Evolutionary conservation across 2,888 invertebrate species (phyloP), one percentile per base, ranked within the genome.

Genomic region (Sminthurides aquaticus): DNA sequence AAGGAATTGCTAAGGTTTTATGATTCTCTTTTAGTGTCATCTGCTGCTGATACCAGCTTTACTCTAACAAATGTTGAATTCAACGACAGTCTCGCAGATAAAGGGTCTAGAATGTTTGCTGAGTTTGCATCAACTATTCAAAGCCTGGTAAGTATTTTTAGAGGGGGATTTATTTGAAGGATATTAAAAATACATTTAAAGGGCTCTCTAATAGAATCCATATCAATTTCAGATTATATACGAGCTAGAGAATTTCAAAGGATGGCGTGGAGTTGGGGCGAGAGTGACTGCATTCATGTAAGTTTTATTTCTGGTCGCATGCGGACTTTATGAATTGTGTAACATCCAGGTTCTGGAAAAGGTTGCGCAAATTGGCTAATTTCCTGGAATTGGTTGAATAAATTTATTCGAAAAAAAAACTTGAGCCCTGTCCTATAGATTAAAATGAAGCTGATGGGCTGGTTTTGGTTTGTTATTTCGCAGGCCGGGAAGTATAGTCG

Each of bases 11-110:
- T n/a, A n/a, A n/a, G n/a, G n/a, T n/a, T n/a, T n/a, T n/a, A n/a
- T n/a, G n/a, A n/a, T 49, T 49, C 63, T 55, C 29, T 71, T 59
- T 68, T 79, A 84, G 88, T 90, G 69, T 86, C 87, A 60, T 81
- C 84, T 76, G 86, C 86, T 2, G 76, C 89, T 54, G 87, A 89
- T 78, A 87, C 87, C 1, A 82, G 85, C 74, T 76, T 89, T 62
- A 83, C 79, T 65, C 82, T 90, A 43, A 85, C 87, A 72, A 86
- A 87, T 76, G 81, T 86, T 72, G 81, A 84, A 54, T 88, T 84
- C 78, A 81, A 81, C 11, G 79, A 82, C 1, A 84, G 82, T 25
- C 79, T 88, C 54, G 78, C 79, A 43, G 82, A 87, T 75, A 80
- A 81, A 22, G 84, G 85, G 49, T 87, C 87, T 62, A 78, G 81